Evolutionary conservation across 2,888 invertebrate species (phyloP), one percentile per base, ranked within the genome.

Genomic region (Galerucella calmariensis): DNA sequence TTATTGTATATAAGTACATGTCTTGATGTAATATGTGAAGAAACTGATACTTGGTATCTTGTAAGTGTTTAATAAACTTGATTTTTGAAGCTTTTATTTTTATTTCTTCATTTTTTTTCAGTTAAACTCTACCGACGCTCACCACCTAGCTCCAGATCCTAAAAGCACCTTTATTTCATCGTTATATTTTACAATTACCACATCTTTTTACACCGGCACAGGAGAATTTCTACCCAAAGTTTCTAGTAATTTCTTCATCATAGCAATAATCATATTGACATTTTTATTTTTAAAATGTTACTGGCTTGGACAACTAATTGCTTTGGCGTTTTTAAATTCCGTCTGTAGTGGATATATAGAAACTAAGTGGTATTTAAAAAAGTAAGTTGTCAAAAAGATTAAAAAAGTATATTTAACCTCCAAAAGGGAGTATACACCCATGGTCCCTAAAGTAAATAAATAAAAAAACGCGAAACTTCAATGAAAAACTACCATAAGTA

Each of bases 1-100:
- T 85, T 89, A 66, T 83, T 90, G 53, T 90, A 86, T 79, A 87
- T 90, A 86, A 88, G 89, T 77, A 87, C 90, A 20, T 90, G 90
- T 82, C 90, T 89, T 78, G 87, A 88, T 24, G 86, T 81, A 73
- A 84, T 88, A 73, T 90, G 90, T 78, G 84, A 88, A 2, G 86
- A 88, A 81, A 85, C 35, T 41, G 35, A 87, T 75, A 89, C 90
- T 14, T 90, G 90, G 90, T 90, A 88, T 56, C 51, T 72, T 44
- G 78, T 78, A 67, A 77, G 78, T 77, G 56, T 46, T 59, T 2
- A 16, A 48, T 27, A 46, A 16, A 16, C 14, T 58, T 6, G 35
- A 72, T 66, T 63, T 4, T 63, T 27, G n/a, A 27, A 35, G 20
- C 58, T 56, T 56, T 68, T 16, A 24, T 65, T 12, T 44, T 0